phyloP scores from a whole-genome alignment of 2,888 invertebrate species.

The Chloroclystis v-ata region DNA sequence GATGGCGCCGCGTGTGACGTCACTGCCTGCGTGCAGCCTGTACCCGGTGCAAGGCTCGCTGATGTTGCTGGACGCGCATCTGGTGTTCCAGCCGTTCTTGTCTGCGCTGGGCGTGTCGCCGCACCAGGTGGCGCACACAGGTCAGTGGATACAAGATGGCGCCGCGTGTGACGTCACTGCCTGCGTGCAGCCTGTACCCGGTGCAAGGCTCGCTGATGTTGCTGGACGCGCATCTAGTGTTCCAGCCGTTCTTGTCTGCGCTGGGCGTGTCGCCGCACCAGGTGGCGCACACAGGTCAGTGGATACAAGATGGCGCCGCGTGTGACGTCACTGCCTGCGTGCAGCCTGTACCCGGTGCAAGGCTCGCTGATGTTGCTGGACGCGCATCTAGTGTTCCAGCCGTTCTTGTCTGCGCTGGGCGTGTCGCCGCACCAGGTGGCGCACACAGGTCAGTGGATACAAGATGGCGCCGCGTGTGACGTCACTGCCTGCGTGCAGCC shows the following conservation, averaged over 20 bases:
- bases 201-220: slow-evolving; percentile 80
- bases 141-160: neutral
- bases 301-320: too few species aligned
- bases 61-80: slow-evolving; percentile 92
- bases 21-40: slow-evolving; percentile 80
- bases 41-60: slow-evolving; percentile 90
- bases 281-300: slow-evolving; percentile 67
- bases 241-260: slow-evolving; percentile 92
- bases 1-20: slow-evolving; percentile 61
- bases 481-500: slow-evolving; percentile 60
- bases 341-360: slow-evolving; percentile 86
- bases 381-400: slow-evolving; percentile 96
- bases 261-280: slow-evolving; percentile 94
- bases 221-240: slow-evolving; percentile 95
- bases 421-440: slow-evolving; percentile 92
- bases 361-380: slow-evolving; percentile 81
- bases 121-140: slow-evolving; percentile 82
- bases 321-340: slow-evolving; percentile 29
- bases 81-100: slow-evolving; percentile 94
- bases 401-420: slow-evolving; percentile 91
- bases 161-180: too few species aligned
- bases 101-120: slow-evolving; percentile 93
- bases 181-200: slow-evolving; percentile 81
- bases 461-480: too few species aligned
- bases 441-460: slow-evolving; percentile 30